Base-by-base conservation (phyloP, 2,888 invertebrate genomes). In the Orthosia incerta region DNA sequence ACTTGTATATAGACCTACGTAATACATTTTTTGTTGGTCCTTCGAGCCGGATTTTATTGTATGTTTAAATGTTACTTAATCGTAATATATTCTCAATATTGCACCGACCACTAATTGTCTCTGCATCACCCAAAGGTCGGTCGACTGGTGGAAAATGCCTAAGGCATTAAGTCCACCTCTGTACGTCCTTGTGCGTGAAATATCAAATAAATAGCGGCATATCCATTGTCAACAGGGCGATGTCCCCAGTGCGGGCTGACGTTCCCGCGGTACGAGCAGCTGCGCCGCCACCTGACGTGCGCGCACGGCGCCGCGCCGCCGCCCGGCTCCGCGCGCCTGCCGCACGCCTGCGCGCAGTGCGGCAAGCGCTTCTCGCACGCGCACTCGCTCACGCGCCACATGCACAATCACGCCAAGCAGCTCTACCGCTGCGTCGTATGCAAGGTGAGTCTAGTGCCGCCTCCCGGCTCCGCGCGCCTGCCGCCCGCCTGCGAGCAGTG, bases 371-470 rank as follows among this genome's bases (percentile, higher is more conserved):
- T 95, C 93, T 89, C 90, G 4, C 95, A 94, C 90, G 93, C 94
- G 86, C 94, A 94, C 91, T 94, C 94, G 50, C 94, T 96, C 83
- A 94, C 96, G 0, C 78, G 96, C 0, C 96, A 96, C 88, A 91
- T 95, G 90, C 95, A 95, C 89, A 96, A 96, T 90, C 96, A 72
- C 60, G 71, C 72, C 90, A 94, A 94, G 85, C 95, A 96, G 86
- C 93, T 96, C 2, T 96, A 95, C 91, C 85, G 95, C 50, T 96
- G 96, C 80, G 96, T 96, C 84, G 96, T 96, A 0, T 96, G 96
- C 88, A 96, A 84, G 85, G 84, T 80, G 13, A 39, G 39, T 39
- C 39, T 39, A 39, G 39, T 39, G 39, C 64, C 20, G 0, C 12
- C 31, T n/a, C 39, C n/a, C 39, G 53, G 20, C 53, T 23, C 20